Base-by-base conservation (phyloP, 2,113 vertebrate genomes). In the Thalassoma bifasciatum region DNA sequence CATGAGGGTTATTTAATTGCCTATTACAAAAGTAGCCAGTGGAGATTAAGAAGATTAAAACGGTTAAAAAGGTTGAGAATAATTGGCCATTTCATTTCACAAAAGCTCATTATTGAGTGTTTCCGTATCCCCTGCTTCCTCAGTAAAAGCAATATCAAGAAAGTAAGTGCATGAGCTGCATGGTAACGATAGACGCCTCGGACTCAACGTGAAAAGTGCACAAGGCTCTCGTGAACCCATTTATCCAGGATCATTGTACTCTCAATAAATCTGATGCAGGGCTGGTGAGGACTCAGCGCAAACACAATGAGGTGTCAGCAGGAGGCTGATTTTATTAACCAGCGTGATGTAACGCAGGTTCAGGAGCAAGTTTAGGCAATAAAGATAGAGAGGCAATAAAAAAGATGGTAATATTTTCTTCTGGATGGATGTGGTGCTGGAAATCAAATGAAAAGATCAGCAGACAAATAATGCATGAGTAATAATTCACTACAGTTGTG, bases 321-420 rank as follows among this genome's bases (percentile, higher is more conserved):
- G 61, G 24, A 63, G 58, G 44, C 13, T 61, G 23, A 36, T 49
- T 36, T 69, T 57, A 78, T 72, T 69, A 72, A 59, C 8, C 63
- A 4, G 5, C 6, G 16, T 0, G 47, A 52, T 57, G 62, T 77
- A 72, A 4, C 11, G 11, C 8, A 13, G 51, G 9, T 11, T 37
- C 30, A 26, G 2, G 10, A 69, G 0, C 37, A 38, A 37, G 40
- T 50, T 75, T 2, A 44, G 52, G 60, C 24, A 77, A 81, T 75
- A 62, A 74, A 77, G 30, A 49, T 24, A 21, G 51, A 26, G n/a
- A 30, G 21, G 51, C 46, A 85, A 65, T 46, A 66, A 74, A 30
- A 59, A 37, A 47, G 23, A 59, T 9, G 40, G 21, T 21, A 47
- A 53, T 72, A 64, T 76, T 60, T 60, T 49, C 6, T 13, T 42